A percentile compares a stretch with the other conserved stretches of the same genome.
Evolutionary conservation across 1,140 invertebrate genomes (phyloP).

Genomic region (Drosophila setifemur): DNA sequence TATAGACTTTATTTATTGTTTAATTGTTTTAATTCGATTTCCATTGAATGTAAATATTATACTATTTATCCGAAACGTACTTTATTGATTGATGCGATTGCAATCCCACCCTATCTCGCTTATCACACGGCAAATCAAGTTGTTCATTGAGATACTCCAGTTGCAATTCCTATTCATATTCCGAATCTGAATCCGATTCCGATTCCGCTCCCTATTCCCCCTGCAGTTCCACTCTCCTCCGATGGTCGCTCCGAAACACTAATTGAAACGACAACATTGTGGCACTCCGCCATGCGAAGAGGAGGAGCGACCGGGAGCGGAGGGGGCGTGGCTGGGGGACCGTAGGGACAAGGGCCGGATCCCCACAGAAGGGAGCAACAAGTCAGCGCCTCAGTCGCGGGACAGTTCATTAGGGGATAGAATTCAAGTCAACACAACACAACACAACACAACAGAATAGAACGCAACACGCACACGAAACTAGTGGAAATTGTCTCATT

Average conservation of each 20-base stretch:
- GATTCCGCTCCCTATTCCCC: too few species aligned
- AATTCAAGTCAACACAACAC: conserved; percentile 53
- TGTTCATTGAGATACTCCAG: background rate
- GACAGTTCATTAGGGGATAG: conserved; percentile 69
- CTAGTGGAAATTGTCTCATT: conserved; percentile 72
- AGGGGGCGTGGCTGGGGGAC: background rate
- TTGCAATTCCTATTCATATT: background rate
- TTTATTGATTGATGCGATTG: background rate
- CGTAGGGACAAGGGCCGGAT: background rate
- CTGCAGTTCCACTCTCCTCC: too few species aligned
- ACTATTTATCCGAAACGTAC: background rate
- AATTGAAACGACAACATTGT: conserved; percentile 62
- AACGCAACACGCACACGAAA: conserved; percentile 27
- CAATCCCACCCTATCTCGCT: background rate
- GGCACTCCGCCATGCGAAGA: background rate
- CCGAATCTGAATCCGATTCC: background rate
- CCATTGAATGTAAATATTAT: too few species aligned
- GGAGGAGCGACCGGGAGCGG: background rate
- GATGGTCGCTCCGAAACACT: conserved; percentile 25
- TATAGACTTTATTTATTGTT: too few species aligned
- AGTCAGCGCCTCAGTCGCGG: conserved; percentile 31
- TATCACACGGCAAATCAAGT: conserved; percentile 3
- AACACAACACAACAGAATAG: conserved; percentile 45
- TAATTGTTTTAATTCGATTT: too few species aligned
- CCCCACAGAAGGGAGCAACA: conserved; percentile 39